phyloP scores from a whole-genome alignment of 2,888 invertebrate species.

The Eurois occulta region DNA sequence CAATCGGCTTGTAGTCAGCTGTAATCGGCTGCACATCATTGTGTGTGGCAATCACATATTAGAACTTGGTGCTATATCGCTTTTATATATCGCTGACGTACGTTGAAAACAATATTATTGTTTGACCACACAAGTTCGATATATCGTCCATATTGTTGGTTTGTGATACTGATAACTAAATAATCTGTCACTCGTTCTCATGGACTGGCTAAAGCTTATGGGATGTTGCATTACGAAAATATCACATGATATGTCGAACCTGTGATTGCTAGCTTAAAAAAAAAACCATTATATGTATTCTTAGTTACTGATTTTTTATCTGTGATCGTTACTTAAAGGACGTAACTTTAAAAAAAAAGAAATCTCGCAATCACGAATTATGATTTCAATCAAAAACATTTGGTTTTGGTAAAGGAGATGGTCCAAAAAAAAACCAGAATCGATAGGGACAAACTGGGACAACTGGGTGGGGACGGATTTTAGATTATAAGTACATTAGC shows the following conservation, averaged over 20 bases:
- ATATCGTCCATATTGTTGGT: slow-evolving; percentile 1
- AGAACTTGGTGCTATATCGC: not conserved
- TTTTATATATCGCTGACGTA: not conserved
- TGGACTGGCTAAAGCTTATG: not conserved
- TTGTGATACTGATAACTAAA: not conserved
- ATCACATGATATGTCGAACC: not conserved
- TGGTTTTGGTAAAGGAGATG: no score
- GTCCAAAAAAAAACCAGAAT: no score
- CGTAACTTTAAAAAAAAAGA: slow-evolving; percentile 33
- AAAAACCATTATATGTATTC: slow-evolving; percentile 22
- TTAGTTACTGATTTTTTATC: slow-evolving; percentile 44
- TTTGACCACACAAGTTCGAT: not conserved
- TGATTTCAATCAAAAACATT: no score
- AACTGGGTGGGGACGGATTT: no score
- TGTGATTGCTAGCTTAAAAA: not conserved
- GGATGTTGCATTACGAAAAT: not conserved
- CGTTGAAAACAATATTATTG: not conserved
- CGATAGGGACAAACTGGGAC: no score
- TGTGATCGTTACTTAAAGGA: slow-evolving; percentile 64
- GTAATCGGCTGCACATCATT: no score
- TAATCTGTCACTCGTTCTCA: not conserved
- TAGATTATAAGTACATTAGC: no score
- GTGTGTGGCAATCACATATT: slow-evolving; percentile 1
- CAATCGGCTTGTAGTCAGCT: slow-evolving; percentile 1
- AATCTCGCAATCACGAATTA: slow-evolving; percentile 8